Evolutionary conservation across 2,888 invertebrate species (phyloP).

Genomic region (Polymixis lichenea): DNA sequence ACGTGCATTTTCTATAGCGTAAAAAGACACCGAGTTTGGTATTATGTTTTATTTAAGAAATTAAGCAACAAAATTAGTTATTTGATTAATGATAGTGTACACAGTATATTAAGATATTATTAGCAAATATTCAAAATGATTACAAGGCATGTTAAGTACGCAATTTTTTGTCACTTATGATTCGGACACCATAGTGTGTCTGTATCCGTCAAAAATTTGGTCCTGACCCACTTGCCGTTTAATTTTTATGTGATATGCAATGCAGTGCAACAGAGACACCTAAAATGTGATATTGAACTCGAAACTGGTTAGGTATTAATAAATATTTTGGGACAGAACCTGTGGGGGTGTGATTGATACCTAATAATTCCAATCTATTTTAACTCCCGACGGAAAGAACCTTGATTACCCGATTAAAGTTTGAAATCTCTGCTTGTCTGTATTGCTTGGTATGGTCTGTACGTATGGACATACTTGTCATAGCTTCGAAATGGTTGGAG

Average conservation of each 20-base stretch:
- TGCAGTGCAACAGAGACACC: conserved; percentile 3
- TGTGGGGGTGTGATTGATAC: neutral
- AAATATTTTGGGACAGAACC: conserved; percentile 3
- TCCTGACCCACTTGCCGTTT: neutral
- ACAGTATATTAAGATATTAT: no score
- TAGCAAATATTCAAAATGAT: no score
- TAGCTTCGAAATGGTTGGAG: conserved; percentile 1
- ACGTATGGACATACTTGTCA: conserved; percentile 1
- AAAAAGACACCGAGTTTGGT: no score
- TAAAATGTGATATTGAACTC: conserved; percentile 3
- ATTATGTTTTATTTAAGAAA: no score
- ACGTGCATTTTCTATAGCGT: no score
- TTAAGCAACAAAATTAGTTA: no score
- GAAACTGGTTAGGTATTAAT: neutral
- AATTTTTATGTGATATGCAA: conserved; percentile 2
- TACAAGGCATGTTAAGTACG: no score
- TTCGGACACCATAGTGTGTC: no score
- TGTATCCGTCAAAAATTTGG: no score
- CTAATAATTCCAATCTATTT: conserved; percentile 1
- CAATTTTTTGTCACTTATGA: no score
- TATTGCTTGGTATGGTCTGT: conserved; percentile 3
- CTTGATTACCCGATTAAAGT: conserved; percentile 1
- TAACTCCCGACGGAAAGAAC: neutral
- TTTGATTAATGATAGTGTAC: no score
- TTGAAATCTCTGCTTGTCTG: conserved; percentile 1